These are phyloP conservation scores for Necrosyrtes monachus DNA, from an alignment of 2,797 vertebrate genomes.

Conservation along the genomic window DNA sequence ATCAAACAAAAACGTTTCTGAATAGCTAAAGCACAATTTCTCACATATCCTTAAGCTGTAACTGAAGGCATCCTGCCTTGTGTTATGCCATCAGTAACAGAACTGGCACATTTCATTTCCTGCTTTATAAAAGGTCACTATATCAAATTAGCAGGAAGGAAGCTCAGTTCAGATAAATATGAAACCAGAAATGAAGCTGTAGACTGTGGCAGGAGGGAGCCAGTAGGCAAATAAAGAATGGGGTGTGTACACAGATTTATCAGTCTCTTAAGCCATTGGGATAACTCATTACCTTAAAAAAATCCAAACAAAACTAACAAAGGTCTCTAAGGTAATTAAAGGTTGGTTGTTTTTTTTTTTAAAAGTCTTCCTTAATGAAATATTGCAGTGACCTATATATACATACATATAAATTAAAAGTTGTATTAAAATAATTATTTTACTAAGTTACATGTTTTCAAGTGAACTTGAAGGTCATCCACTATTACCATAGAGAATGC, in stretches of 20 bases:
- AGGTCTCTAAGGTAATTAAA: neutral
- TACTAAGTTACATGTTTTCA: neutral
- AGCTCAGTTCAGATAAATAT: neutral
- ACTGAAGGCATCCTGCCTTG: neutral
- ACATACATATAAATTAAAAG: neutral
- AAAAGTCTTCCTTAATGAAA: neutral
- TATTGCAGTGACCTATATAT: neutral
- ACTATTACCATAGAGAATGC: neutral
- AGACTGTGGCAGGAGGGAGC: neutral
- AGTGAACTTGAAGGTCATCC: neutral
- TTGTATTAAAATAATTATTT: neutral
- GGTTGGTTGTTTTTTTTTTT: neutral
- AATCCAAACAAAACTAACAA: neutral
- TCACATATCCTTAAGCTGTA: neutral
- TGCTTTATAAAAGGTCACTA: neutral
- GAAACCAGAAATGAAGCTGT: neutral
- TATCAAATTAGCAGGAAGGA: neutral
- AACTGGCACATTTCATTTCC: slow-evolving; percentile 7
- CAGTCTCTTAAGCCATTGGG: neutral
- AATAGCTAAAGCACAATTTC: neutral
- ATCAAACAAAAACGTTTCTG: neutral
- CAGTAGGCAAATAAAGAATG: neutral
- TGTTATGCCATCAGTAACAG: neutral
- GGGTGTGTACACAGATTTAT: neutral
- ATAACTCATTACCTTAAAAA: neutral